Conservation (phyloP, 1,140 invertebrate species). For the Apis dorsata region DNA sequence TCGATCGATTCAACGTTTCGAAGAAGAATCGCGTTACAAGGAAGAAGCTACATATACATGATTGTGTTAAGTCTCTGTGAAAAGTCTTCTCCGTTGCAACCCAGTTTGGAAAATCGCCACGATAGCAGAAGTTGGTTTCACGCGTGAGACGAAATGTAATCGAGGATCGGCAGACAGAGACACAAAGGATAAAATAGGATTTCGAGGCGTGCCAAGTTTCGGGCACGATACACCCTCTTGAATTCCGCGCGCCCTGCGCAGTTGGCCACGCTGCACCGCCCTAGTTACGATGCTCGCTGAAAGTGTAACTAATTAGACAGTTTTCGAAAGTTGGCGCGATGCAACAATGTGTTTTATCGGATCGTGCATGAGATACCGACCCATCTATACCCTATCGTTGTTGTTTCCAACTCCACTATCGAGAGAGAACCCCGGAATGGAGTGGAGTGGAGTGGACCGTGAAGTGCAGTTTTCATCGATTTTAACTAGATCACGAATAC, state of each 20-base stretch:
- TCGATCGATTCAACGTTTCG: too few relatives aligned
- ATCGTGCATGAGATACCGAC: not conserved
- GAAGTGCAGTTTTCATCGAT: conserved; percentile 17
- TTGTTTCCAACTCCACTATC: not conserved
- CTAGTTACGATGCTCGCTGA: conserved; percentile 55
- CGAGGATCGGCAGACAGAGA: not conserved
- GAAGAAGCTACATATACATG: too few relatives aligned
- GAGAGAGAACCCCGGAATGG: not conserved
- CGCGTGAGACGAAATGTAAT: conserved; percentile 32
- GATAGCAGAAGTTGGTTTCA: not conserved
- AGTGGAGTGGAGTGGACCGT: conserved; percentile 1
- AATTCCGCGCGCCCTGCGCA: conserved; percentile 6
- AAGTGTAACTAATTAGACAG: conserved; percentile 66
- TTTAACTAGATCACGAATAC: not conserved
- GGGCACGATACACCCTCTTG: not conserved
- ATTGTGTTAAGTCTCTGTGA: too few relatives aligned
- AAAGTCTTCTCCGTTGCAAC: not conserved
- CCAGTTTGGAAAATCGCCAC: conserved; percentile 7
- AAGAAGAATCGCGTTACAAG: too few relatives aligned
- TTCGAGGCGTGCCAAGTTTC: not conserved
- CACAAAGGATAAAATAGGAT: not conserved
- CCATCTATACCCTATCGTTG: not conserved
- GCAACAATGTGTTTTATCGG: conserved; percentile 58
- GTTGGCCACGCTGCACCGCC: conserved; percentile 33
- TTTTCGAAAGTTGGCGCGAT: conserved; percentile 63